Evolutionary conservation across 64 coral and sea anemone species (phyloP), one percentile per base, ranked within the genome.

Genomic region (Actinia tenebrosa): DNA sequence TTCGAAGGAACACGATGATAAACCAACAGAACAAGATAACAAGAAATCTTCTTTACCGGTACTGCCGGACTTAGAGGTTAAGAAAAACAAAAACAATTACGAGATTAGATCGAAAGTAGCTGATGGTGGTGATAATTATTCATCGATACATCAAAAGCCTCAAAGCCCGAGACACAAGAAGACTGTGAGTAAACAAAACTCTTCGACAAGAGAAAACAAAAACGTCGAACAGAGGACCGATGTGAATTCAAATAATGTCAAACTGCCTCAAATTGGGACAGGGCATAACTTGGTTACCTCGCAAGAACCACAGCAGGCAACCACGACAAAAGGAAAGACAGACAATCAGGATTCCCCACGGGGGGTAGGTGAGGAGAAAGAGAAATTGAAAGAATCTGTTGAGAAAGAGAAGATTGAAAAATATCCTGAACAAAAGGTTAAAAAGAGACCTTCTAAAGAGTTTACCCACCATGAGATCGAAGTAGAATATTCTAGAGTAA

Each of bases 401-500:
- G 69, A 75, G 26, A 75, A 75, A 75, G 69, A 75, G 26, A 75
- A 69, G 44, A 15, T 45, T 17, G 77, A 79, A 79, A 69, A 75
- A 37, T 5, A 81, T 52, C 3, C 42, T 19, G 45, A 81, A 81
- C 44, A 81, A 53, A 81, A 81, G 50, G 5, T 23, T 20, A 10
- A 85, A 43, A 85, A 85, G 42, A 55, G 83, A 61, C 53, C 66
- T 17, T 84, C 91, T 7, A 88, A 92, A 61, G 83, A 60, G 2
- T 63, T 20, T 63, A 61, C 83, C 2, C 6, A 17, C 17, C 42
- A 84, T 16, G 88, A 90, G 7, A 64, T 72, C 4, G 91, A 88
- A 23, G 56, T 75, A 20, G 89, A 96, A 86, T 96, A 96, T 47
- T 62, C 79, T 22, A 96, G 87, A 15, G 85, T 96, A 26, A 93